Evolutionary conservation across 2,888 invertebrate genomes (phyloP).

Genomic region (Archips xylosteana): DNA sequence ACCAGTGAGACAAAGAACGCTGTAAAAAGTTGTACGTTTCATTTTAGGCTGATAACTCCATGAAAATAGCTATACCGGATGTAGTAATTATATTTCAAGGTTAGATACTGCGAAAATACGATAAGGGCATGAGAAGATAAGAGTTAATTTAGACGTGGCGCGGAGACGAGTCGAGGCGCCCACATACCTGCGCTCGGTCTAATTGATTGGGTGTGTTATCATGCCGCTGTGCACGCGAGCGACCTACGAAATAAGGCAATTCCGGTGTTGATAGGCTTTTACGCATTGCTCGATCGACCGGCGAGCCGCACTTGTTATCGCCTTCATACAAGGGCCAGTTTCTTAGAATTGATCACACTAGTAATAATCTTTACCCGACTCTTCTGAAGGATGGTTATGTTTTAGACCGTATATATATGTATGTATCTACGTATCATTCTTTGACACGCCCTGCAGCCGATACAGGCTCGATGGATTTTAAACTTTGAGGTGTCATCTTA

Average conservation of each 20-base stretch:
- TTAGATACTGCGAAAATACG: neutral
- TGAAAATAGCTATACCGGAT: neutral
- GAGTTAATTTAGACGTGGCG: slow-evolving; percentile 14
- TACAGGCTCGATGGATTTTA: no score
- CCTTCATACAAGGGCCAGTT: neutral
- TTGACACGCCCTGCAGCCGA: no score
- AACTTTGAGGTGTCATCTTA: no score
- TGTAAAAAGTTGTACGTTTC: neutral
- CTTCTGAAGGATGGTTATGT: no score
- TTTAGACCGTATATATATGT: no score
- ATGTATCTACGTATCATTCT: no score
- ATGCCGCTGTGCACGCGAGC: slow-evolving; percentile 31
- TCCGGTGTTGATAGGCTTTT: slow-evolving; percentile 37
- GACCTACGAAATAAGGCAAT: slow-evolving; percentile 36
- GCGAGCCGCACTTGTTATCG: slow-evolving; percentile 13
- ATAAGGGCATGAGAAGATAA: neutral
- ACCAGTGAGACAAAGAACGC: neutral
- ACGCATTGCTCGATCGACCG: slow-evolving; percentile 36
- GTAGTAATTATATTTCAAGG: neutral
- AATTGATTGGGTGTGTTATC: slow-evolving; percentile 37
- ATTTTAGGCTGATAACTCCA: neutral
- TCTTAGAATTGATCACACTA: neutral
- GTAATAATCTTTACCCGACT: neutral
- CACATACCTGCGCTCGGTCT: slow-evolving; percentile 10
- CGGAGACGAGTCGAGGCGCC: neutral